Conservation (phyloP, 2,797 vertebrate genomes). For the Dendrocincla fuliginosa region DNA sequence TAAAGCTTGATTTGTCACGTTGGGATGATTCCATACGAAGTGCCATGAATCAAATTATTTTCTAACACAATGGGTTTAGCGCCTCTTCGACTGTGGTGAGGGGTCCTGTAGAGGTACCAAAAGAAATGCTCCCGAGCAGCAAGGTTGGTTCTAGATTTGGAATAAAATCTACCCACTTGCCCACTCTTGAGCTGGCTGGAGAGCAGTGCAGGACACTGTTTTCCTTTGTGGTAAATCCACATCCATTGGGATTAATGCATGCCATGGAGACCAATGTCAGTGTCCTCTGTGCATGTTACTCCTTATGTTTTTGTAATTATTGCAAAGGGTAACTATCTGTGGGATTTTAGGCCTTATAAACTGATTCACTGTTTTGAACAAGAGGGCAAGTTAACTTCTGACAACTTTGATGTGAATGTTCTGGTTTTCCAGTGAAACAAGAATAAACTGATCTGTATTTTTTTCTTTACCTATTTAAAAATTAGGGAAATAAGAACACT, state of each 20-base stretch:
- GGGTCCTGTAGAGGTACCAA: conserved; percentile 23
- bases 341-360: background rate
- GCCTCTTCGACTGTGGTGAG: conserved; percentile 14
- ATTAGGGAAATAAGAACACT: background rate
- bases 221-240: background rate
- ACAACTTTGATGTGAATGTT: background rate
- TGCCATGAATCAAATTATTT: conserved; percentile 65
- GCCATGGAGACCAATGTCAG: background rate
- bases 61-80: conserved; percentile 59
- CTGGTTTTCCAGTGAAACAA: background rate
- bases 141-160: background rate
- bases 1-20: conserved; percentile 23
- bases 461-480: background rate
- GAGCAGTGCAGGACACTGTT: conserved; percentile 5
- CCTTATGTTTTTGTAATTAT: background rate
- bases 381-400: background rate
- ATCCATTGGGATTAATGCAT: background rate
- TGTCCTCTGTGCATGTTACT: fast-evolving
- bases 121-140: conserved; percentile 20
- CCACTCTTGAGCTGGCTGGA: background rate
- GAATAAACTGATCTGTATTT: background rate
- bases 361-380: background rate
- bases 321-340: background rate
- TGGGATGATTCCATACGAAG: conserved; percentile 43
- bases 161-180: conserved; percentile 22